Evolutionary conservation across 2,797 vertebrate species (phyloP).

Genomic region (Phrynocephalus forsythii): DNA sequence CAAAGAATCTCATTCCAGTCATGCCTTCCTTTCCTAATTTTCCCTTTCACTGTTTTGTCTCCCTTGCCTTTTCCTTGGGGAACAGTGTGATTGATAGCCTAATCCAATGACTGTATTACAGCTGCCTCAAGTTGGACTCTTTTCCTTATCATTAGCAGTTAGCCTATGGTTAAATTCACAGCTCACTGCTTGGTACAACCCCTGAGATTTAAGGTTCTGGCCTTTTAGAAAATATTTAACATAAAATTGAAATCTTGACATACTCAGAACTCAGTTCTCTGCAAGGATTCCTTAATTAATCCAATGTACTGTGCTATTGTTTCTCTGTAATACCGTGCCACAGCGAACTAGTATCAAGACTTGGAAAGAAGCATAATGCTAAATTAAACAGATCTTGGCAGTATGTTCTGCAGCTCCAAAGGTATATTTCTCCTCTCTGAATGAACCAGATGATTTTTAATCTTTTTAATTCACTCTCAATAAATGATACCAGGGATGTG

Average conservation of each 20-base stretch:
- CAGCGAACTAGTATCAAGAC: slow-evolving; percentile 78
- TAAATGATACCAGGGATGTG: slow-evolving; percentile 52
- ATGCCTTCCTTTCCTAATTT: slow-evolving; percentile 83
- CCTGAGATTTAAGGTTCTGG: slow-evolving; percentile 91
- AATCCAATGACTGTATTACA: slow-evolving; percentile 88
- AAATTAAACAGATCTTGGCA: slow-evolving; percentile 80
- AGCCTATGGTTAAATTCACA: slow-evolving; percentile 91
- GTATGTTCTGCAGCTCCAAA: slow-evolving; percentile 58
- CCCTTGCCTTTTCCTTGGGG: slow-evolving; percentile 82
- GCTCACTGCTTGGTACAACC: slow-evolving; percentile 87
- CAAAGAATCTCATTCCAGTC: slow-evolving; percentile 83
- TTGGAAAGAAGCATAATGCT: slow-evolving; percentile 79
- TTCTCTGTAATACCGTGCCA: slow-evolving; percentile 78
- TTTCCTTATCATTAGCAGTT: slow-evolving; percentile 92
- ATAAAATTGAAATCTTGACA: slow-evolving; percentile 92
- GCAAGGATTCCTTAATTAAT: slow-evolving; percentile 88
- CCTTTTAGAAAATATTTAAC: slow-evolving; percentile 94
- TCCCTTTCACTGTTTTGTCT: slow-evolving; percentile 85
- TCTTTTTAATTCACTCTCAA: slow-evolving; percentile 71
- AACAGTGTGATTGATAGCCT: slow-evolving; percentile 87
- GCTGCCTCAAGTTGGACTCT: slow-evolving; percentile 84
- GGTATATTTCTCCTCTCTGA: slow-evolving; percentile 43
- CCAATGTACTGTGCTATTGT: slow-evolving; percentile 82
- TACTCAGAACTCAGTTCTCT: slow-evolving; percentile 84
- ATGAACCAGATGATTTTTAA: slow-evolving; percentile 58